These are phyloP conservation scores for Rhopalosiphum nymphaeae DNA, from an alignment of 2,888 invertebrate species.

Conservation along the genomic window DNA sequence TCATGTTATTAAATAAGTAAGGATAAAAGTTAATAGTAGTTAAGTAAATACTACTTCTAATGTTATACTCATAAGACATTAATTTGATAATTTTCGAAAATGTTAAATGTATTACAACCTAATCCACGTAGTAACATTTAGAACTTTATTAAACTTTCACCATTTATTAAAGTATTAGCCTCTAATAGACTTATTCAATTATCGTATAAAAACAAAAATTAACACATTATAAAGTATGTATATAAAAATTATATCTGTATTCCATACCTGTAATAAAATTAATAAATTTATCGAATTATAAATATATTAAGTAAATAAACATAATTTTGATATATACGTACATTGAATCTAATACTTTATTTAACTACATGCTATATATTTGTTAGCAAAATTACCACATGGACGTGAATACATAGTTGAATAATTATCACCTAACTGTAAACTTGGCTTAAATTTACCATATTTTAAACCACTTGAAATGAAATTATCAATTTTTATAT, in stretches of 20 bases:
- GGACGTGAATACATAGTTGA: no score
- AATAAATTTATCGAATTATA: neutral
- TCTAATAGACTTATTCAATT: neutral
- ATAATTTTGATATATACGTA: neutral
- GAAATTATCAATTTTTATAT: neutral
- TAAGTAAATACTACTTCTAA: conserved; percentile 26
- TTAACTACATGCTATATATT: neutral
- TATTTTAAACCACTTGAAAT: neutral
- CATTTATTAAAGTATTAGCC: conserved; percentile 16
- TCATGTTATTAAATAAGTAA: neutral
- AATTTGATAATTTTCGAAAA: conserved; percentile 13
- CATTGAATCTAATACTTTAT: neutral
- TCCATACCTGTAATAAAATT: neutral
- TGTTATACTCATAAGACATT: conserved; percentile 12
- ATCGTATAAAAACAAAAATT: neutral
- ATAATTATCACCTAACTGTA: no score
- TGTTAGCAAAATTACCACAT: neutral
- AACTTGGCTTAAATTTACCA: neutral
- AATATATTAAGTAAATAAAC: neutral
- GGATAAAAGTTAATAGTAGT: conserved; percentile 23
- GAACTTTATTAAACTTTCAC: conserved; percentile 36
- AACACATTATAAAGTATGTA: neutral
- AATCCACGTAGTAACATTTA: neutral
- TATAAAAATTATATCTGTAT: neutral
- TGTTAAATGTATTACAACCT: neutral